Base-by-base conservation (phyloP, 1,140 invertebrate species). In the Scaptomyza graminum region DNA sequence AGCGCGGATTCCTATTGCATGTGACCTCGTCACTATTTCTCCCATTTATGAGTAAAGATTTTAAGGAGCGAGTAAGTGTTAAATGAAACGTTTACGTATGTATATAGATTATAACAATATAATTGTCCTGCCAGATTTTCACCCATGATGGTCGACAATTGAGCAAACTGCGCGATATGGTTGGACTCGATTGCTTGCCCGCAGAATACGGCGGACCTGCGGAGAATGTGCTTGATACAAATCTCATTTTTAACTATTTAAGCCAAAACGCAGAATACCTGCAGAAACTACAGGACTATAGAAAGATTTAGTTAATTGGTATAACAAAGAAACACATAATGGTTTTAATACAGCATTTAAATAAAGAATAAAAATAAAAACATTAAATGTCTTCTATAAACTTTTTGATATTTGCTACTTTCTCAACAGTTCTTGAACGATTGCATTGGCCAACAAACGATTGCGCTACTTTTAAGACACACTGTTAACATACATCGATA, bases 21-120 rank as follows among this genome's bases (percentile, higher is more conserved):
- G 67, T 90, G 1, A 90, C 90, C 0, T 71, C 76, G 1, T 80
- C 83, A 1, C 43, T 91, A 6, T 78, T 91, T 49, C 76, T 91
- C 69, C 90, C 90, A 4, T 90, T 91, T 5, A 85, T 91, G 73
- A 88, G 78, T 43, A 91, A 89, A 60, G 82, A 89, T 12, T 90
- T 91, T 8, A 91, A 91, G 49, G 90, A 90, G 34, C 70, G 67
- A 8, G 90, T 91, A 67, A 68, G 71, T 34, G 16, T 13, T 9
- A 43, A 56, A 31, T 15, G 9, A 37, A 37, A 11, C 0, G 1
- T 31, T 18, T 34, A 49, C n/a, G 25, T 7, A 3, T 3, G 1
- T 11, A 3, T n/a, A 11, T 12, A 41, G 4, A 41, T n/a, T 1
- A n/a, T 43, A 41, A 0, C 8, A 4, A 46, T 11, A 49, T 43